A percentile compares a stretch with the other conserved stretches of the same genome.
These are phyloP conservation scores for Atrichornis clamosus DNA, from an alignment of 2,113 vertebrate genomes.

Conservation along the genomic window DNA sequence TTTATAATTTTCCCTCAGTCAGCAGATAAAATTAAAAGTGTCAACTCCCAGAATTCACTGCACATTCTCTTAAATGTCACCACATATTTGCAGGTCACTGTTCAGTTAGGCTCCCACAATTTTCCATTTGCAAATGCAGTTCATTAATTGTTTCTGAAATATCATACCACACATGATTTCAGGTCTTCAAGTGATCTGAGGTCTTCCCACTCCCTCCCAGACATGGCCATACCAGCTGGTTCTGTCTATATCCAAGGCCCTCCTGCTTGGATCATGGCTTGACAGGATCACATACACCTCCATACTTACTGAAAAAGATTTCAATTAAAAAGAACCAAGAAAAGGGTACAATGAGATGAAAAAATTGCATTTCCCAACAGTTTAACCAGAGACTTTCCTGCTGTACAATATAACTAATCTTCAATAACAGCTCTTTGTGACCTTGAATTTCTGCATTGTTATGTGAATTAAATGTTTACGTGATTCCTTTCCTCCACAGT, in stretches of 20 bases:
- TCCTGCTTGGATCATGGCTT: background rate
- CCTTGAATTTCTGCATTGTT: background rate
- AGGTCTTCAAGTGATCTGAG: background rate
- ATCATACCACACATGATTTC: background rate
- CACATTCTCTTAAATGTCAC: background rate
- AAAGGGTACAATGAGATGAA: background rate
- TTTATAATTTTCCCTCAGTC: conserved; percentile 1
- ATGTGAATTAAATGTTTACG: accelerated
- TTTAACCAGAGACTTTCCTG: background rate
- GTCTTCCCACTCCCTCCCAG: background rate
- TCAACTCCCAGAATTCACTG: background rate
- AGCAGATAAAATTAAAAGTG: background rate
- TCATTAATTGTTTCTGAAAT: background rate
- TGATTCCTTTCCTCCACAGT: background rate
- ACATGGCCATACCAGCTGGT: background rate
- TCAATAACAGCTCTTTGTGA: background rate
- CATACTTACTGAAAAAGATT: background rate
- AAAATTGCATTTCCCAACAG: background rate
- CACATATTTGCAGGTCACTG: background rate
- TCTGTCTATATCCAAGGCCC: background rate
- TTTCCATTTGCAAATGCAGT: background rate
- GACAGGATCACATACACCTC: background rate
- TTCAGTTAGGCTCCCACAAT: background rate
- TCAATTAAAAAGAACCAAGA: background rate
- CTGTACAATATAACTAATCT: background rate